Conservation (phyloP, 64 coral and sea anemone genomes). For the Pachyseris speciosa region DNA sequence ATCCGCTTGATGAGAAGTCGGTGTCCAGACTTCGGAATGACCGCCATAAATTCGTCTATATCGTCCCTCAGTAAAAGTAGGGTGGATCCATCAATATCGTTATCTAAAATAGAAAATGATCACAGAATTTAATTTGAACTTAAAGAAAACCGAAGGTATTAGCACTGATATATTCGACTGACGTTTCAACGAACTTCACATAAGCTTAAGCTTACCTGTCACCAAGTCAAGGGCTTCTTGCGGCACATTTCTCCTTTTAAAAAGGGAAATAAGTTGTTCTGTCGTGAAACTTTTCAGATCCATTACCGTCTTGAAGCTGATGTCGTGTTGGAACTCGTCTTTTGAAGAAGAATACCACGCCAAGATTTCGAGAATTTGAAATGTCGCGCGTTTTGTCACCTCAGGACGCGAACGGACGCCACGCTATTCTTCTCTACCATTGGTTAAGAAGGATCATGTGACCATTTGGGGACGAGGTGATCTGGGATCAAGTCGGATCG, state of each 20-base stretch:
- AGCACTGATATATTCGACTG: neutral
- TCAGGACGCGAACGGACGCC: neutral
- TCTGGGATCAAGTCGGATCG: neutral
- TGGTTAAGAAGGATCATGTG: constrained; percentile 10
- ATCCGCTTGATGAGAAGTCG: neutral
- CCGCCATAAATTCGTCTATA: neutral
- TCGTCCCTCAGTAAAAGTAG: neutral
- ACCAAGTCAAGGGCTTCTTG: constrained; percentile 5
- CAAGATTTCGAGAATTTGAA: neutral
- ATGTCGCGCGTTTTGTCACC: neutral
- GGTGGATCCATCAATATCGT: neutral
- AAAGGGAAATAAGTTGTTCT: neutral
- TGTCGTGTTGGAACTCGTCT: neutral
- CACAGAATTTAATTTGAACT: neutral
- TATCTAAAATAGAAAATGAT: constrained; percentile 1
- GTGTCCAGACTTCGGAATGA: neutral
- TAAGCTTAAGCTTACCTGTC: too few species aligned
- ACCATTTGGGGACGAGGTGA: neutral
- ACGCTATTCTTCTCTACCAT: neutral
- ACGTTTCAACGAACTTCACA: neutral
- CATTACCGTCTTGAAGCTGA: neutral
- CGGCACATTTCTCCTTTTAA: constrained; percentile 1
- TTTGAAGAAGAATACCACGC: neutral
- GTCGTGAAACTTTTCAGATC: neutral
- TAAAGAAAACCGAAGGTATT: neutral